Evolutionary conservation across 2,797 vertebrate species (phyloP), one percentile per base, ranked within the genome.

Genomic region (Champsocephalus gunnari): DNA sequence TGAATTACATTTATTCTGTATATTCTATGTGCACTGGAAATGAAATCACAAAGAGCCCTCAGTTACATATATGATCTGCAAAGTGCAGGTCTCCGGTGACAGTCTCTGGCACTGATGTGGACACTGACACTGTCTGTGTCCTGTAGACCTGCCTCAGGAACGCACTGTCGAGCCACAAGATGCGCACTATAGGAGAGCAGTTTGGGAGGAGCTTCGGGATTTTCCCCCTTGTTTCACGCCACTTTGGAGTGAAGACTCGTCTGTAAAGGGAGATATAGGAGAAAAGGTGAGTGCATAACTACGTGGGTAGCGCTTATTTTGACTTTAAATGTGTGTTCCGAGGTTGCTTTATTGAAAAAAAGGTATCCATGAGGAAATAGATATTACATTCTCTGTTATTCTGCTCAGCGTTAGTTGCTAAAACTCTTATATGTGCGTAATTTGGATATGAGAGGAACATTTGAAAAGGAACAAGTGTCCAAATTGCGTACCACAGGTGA

Each of bases 141-240:
- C 60, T 17, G 69, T 51, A 32, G 80, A 85, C 49, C 82, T 64
- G 85, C 60, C 14, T 72, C 81, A 43, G 77, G 75, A 82, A 75
- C 87, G 80, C 89, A 61, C 89, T 58, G 74, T 49, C 28, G 21
- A 88, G 54, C 74, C 87, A 80, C 80, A 83, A 87, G 87, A 93
- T 87, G 89, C 87, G 86, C 90, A 87, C 88, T 45, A 21, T 21
- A 2, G 24, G 24, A 24, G 24, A 24, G 24, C 80, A 59, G 81
- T 71, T 81, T 83, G 88, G 92, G 92, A 92, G 92, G 91, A 93
- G 92, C 91, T 90, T 89, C 81, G 73, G 63, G 74, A 81, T 85
- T 84, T 82, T 45, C 13, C 50, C 80, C 82, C 75, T 83, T 71
- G 80, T 86, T 91, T 64, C 71, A 75, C 74, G 60, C 84, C 84